Percentiles rank a stretch among this genome's conserved stretches.
phyloP scores from a whole-genome alignment of 2,113 vertebrate genomes.

The Ceuthmochares aereus region DNA sequence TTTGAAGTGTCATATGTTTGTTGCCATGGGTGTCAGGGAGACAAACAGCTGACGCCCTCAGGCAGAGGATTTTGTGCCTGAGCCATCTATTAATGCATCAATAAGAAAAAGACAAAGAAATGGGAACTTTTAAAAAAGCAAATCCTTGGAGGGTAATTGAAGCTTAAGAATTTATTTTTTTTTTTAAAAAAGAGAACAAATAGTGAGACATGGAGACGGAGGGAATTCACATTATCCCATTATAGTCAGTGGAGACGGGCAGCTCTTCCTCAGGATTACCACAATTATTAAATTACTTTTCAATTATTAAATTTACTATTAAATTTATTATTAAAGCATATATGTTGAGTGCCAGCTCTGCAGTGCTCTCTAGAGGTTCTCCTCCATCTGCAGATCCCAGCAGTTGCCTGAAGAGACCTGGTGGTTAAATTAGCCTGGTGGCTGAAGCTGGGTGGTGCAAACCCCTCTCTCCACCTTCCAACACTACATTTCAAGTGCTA shows the following conservation, averaged over 20 bases:
- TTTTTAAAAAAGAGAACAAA: not conserved
- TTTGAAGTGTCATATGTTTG: not conserved
- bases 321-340: not conserved
- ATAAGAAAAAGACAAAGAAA: not conserved
- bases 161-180: not conserved
- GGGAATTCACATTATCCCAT: not conserved
- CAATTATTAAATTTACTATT: not conserved
- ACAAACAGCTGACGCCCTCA: slow-evolving; percentile 4
- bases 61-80: not conserved
- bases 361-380: not conserved
- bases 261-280: not conserved
- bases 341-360: not conserved
- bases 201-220: not conserved
- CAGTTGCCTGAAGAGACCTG: not conserved
- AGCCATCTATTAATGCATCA: not conserved
- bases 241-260: not conserved
- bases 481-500: not conserved
- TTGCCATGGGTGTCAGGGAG: not conserved
- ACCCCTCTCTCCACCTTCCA: not conserved
- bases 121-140: not conserved
- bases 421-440: not conserved
- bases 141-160: not conserved
- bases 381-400: not conserved
- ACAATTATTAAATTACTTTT: not conserved
- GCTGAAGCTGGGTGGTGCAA: not conserved